Evolutionary conservation across 2,797 vertebrate species (phyloP), one percentile per base, ranked within the genome.

Genomic region (Craterocephalus amniculus): DNA sequence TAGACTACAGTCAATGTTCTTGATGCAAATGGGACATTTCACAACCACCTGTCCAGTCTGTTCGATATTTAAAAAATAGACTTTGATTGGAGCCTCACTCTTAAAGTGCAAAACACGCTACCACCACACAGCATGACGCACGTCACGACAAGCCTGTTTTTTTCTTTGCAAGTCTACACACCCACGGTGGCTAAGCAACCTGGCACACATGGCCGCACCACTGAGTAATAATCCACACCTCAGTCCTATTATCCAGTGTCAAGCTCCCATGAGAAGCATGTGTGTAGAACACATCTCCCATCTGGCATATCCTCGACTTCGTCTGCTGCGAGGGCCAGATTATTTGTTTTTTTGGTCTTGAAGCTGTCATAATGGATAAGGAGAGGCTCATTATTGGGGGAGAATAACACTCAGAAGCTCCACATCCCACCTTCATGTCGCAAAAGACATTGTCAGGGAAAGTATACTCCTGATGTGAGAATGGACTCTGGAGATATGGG

Each of bases 11-110:
- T 27, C 63, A 43, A 78, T 60, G 11, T 38, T 40, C 63, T 63
- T 22, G 24, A 45, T 63, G 55, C 55, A 72, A 69, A 74, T 31
- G 40, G 36, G 74, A 64, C 35, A 38, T 75, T 78, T 67, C 58
- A 43, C 43, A 64, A 72, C 68, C 83, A 80, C 72, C 79, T 83
- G 70, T 79, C 72, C 75, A 62, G 69, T 81, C 69, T 81, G 83
- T 87, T 71, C 67, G 77, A 88, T 89, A 80, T 78, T 87, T 45
- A 78, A 70, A 89, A 72, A 87, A 75, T 68, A 83, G 76, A 78
- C 81, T 89, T 84, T 81, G 62, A 88, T 76, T 83, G 82, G 86
- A 90, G 74, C 84, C 56, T 83, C 60, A 43, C 74, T 72, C 74
- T 49, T 10, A 36, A 36, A 84, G 76, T 74, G 79, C 86, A 88